Conservation (phyloP, 2,797 vertebrate species). For the Chlorospingus flavigularis region DNA sequence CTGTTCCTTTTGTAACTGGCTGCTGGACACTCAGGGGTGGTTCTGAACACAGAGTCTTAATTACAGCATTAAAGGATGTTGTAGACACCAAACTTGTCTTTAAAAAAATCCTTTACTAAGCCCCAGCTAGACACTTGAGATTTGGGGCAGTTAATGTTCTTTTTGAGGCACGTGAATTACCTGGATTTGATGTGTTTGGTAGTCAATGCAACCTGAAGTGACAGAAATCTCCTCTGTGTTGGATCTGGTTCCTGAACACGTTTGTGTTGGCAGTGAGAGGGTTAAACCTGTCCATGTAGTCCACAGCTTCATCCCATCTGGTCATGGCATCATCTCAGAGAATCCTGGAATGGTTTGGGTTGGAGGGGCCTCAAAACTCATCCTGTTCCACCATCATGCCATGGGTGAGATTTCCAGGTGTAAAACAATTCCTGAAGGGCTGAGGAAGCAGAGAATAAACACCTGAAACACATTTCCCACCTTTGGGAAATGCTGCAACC, state of each 20-base stretch:
- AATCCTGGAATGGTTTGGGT: not conserved
- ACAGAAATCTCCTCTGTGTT: not conserved
- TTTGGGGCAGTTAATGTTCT: not conserved
- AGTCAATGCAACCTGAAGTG: not conserved
- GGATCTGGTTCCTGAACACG: not conserved
- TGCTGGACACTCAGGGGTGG: not conserved
- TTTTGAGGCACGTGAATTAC: not conserved
- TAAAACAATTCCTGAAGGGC: not conserved
- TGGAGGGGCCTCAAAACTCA: not conserved
- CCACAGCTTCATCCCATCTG: not conserved
- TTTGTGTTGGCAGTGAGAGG: not conserved
- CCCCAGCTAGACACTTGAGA: not conserved
- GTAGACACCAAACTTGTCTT: not conserved
- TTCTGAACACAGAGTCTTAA: not conserved
- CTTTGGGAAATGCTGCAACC: not conserved
- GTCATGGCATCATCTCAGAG: not conserved
- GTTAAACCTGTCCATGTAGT: fast-evolving
- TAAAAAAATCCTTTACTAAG: not conserved
- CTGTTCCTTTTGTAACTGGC: not conserved
- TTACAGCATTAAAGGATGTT: not conserved
- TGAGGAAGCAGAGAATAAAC: not conserved
- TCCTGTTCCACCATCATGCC: not conserved
- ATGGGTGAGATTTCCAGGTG: not conserved
- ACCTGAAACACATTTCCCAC: not conserved
- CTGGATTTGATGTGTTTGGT: not conserved